Percentiles rank a stretch among this genome's conserved stretches.
These are phyloP conservation scores for Daphoenositta chrysoptera DNA, from an alignment of 2,113 vertebrate species.

Conservation along the genomic window DNA sequence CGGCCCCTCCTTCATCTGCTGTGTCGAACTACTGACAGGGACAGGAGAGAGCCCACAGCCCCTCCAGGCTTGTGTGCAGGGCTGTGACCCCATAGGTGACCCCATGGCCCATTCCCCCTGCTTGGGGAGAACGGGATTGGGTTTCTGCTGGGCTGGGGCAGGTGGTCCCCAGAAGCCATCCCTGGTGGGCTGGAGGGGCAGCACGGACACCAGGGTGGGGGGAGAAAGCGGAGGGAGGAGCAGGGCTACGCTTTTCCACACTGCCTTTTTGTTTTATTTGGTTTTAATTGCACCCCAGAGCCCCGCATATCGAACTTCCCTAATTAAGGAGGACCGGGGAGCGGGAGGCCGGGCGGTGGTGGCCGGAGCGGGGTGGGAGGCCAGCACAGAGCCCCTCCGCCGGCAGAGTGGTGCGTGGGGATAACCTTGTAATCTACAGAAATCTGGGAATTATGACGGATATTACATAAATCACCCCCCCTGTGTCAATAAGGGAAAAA, in stretches of 20 bases:
- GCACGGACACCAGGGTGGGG: not conserved
- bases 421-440: not conserved
- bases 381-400: rapidly evolving
- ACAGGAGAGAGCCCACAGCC: not conserved
- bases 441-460: conserved; percentile 14
- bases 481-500: conserved; percentile 12
- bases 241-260: not conserved
- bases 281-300: not conserved
- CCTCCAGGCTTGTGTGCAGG: rapidly evolving
- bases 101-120: rapidly evolving
- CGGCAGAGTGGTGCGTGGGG: not conserved
- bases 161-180: not conserved
- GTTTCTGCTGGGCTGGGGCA: not conserved
- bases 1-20: not conserved
- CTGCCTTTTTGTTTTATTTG: not conserved
- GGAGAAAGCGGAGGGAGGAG: not conserved
- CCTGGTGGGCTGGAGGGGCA: not conserved
- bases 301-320: not conserved
- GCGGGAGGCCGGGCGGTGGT: rapidly evolving
- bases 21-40: rapidly evolving
- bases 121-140: rapidly evolving
- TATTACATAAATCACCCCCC: not conserved
- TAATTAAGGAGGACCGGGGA: not conserved
- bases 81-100: rapidly evolving
- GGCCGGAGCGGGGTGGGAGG: rapidly evolving